Base-by-base conservation (phyloP, 2,113 vertebrate genomes). In the Pimephales promelas region DNA sequence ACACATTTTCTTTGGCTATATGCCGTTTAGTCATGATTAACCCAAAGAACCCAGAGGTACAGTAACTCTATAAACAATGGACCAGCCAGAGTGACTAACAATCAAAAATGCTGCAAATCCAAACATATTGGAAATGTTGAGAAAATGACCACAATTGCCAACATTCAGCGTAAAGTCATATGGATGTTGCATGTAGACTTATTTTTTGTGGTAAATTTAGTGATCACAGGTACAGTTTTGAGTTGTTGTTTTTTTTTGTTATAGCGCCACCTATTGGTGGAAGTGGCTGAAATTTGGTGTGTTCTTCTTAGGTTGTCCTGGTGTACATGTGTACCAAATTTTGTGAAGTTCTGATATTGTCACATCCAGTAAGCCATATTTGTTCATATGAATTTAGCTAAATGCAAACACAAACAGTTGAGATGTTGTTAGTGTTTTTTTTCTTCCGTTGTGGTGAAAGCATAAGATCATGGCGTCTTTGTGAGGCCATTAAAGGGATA, bases 371-470 rank as follows among this genome's bases (percentile, higher is more conserved):
- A 52, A 74, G 13, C 0, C 7, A 2, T 5, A 74, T 74, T 74
- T 74, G 24, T 28, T 52, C 45, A 47, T 5, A 40, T 68, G 34
- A 68, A 68, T 68, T 40, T 40, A 5, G 64, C 16, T 20, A 20
- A 9, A 68, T 36, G 62, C 3, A 4, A 66, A 36, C 3, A 4
- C 18, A 22, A 54, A 54, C 34, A 5, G 0, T 5, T 36, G 64
- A 9, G 1, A 36, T 68, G 4, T 68, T 95, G 96, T 97, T 97
- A 98, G 97, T 97, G 28, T 28, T 28, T 28, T 28, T 28, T 28
- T 96, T n/a, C n/a, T 94, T 97, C 96, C 96, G 95, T 91, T 88
- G 96, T 96, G 96, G 93, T 93, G 93, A 91, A 92, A 90, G 93
- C 90, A 91, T 95, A 96, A 40, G 2, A 40, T 40, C 40, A 10